Percentiles rank a stretch among this genome's conserved stretches.
Conservation (phyloP, 1,140 invertebrate genomes). For the Lucilia cuprina region DNA sequence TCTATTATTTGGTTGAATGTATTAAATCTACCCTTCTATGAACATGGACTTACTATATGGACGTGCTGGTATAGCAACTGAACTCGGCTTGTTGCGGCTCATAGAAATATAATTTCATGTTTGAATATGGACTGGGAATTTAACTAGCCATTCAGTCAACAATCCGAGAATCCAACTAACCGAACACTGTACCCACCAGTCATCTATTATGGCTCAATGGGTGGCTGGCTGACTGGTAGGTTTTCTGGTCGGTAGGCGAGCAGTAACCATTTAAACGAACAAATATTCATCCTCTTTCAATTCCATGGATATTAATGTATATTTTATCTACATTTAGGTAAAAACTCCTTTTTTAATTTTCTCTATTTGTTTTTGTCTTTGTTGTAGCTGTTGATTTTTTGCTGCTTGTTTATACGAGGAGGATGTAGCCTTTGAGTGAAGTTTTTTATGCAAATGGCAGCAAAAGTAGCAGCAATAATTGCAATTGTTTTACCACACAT, state of each 20-base stretch:
- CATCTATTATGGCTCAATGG: not conserved
- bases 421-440: not conserved
- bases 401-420: not conserved
- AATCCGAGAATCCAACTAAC: not conserved
- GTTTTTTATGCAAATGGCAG: slow-evolving; percentile 7
- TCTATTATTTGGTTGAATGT: not conserved
- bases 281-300: slow-evolving; percentile 1
- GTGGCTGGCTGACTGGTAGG: not conserved
- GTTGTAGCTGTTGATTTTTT: not conserved
- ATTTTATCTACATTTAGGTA: not conserved
- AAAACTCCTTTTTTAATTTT: not conserved
- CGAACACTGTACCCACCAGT: not conserved
- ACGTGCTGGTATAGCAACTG: not conserved
- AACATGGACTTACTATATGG: not conserved
- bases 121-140: not conserved
- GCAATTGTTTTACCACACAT: slow-evolving; percentile 22
- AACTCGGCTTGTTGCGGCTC: not conserved
- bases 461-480: slow-evolving; percentile 14
- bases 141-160: not conserved
- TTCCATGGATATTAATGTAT: slow-evolving; percentile 12
- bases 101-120: not conserved
- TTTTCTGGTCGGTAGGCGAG: not conserved
- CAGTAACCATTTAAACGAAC: not conserved
- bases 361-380: not conserved
- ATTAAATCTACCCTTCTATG: slow-evolving; percentile 11